phyloP scores from a whole-genome alignment of 2,797 vertebrate species.

The Vireo griseus region DNA sequence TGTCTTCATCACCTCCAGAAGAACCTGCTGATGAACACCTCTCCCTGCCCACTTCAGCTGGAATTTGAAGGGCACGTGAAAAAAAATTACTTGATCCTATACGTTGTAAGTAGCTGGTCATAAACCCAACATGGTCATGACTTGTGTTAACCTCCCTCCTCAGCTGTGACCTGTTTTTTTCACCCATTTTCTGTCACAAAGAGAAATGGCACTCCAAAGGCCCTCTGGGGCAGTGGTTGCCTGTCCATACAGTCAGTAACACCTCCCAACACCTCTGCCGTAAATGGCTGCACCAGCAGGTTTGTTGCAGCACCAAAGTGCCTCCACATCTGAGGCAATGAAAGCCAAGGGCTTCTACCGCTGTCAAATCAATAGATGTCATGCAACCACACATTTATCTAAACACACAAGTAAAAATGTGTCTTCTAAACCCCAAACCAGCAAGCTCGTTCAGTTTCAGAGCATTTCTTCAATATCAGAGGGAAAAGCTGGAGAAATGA shows the following conservation, averaged over 20 bases:
- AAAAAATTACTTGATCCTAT: neutral
- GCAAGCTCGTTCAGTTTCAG: neutral
- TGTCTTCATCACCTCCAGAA: neutral
- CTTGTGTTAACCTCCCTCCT: neutral
- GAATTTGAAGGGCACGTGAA: neutral
- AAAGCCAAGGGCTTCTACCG: neutral
- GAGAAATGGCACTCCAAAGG: neutral
- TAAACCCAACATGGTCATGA: neutral
- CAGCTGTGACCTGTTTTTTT: neutral
- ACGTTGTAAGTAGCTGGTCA: neutral
- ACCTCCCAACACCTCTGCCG: neutral
- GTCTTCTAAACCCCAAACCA: neutral
- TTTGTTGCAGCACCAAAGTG: neutral
- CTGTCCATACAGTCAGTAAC: rapidly evolving
- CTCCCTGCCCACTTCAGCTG: neutral
- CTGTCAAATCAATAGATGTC: neutral
- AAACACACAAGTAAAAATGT: neutral
- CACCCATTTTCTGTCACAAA: neutral
- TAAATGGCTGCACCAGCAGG: neutral
- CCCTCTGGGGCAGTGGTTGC: neutral
- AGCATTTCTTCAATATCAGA: neutral
- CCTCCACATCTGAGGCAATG: neutral
- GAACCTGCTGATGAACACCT: neutral
- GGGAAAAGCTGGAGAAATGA: slow-evolving; percentile 22
- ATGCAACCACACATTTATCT: neutral